Base-by-base conservation (phyloP, 1,140 invertebrate species). In the Centruroides vittatus region DNA sequence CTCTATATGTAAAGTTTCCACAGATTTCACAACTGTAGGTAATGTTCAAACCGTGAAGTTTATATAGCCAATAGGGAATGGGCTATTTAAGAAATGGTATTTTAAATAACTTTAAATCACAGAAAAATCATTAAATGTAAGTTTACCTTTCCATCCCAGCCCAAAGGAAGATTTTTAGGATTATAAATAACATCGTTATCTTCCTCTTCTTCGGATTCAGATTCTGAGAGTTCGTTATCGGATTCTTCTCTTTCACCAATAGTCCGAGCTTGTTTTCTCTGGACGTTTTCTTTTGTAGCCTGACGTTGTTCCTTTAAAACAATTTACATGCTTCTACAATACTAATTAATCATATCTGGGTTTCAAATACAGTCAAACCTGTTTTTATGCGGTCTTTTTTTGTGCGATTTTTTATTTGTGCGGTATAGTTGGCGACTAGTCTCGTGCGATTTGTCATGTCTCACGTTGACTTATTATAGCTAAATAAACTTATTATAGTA, bases 1-100 rank as follows among this genome's bases (percentile, higher is more conserved):
- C 97, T 76, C 98, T 96, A 75, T 99, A 99, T 0, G 89, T 93
- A 69, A 89, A 96, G 76, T 99, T 99, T n/a, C 96, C 97, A 77
- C 97, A 99, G 63, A 99, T 99, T 76, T 99, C 97, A 75, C 97
- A 99, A 63, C 89, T 94, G 73, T 98, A 99, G 72, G 90, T 96
- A 55, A 99, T 96, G 74, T 99, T 99, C 1, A 99, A 78, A 1
- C 97, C 97, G 74, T 99, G 97, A 6, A 99, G 76, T 78, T 99
- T 99, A 74, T 99, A 99, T 36, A 99, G 75, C 96, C 97, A 99
- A 74, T 99, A 99, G 0, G 97, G 97, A 70, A 98, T 98, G 0
- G 94, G 94, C 79, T 84, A 68, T 78, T 78, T n/a, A 61, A 67
- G 13, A 65, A 63, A 58, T 60, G n/a, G n/a, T n/a, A n/a, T n/a